Base-by-base conservation (phyloP, 2,113 vertebrate genomes). In the Lasiurus borealis region DNA sequence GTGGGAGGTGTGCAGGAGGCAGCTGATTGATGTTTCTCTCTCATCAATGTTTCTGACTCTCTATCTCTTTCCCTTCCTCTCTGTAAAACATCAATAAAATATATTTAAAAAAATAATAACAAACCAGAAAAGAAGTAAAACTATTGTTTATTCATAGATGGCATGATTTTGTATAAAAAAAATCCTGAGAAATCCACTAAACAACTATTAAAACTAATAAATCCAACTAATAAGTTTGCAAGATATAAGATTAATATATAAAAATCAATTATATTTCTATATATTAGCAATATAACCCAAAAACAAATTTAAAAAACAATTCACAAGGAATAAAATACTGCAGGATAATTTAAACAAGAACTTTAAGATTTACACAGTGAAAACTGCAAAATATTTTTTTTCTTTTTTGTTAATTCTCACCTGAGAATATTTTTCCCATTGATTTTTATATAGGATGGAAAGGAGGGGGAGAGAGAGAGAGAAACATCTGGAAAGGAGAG, bases 181-280 rank as follows among this genome's bases (percentile, higher is more conserved):
- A 83, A 71, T 77, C 34, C 62, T 76, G 69, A 77, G 25, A 27
- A 92, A 83, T 69, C 40, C 31, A 88, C 11, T 77, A 81, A 86
- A 91, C 57, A 68, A 68, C 36, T 36, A 75, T 83, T 40, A 85
- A 48, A 92, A 69, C 50, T 85, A 76, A 62, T 54, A 87, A 90
- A 18, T 64, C 84, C 52, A 84, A 59, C 57, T 59, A 59, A 59
- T 59, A 95, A 87, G 46, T 21, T 88, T 77, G 9, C 83, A 87
- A 36, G 31, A 90, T 72, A 87, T 1, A 83, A 83, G 36, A 66
- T 57, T 76, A 90, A 95, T 80, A 73, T 27, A 85, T 16, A 73
- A 96, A 83, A 87, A n/a, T 66, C 57, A 90, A 36, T 57, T 90
- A 11, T 82, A 72, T 83, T 85, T 90, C 90, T 83, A n/a, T 48